Base-by-base conservation (phyloP, 2,888 invertebrate genomes). In the Lycocerus yunnanus region DNA sequence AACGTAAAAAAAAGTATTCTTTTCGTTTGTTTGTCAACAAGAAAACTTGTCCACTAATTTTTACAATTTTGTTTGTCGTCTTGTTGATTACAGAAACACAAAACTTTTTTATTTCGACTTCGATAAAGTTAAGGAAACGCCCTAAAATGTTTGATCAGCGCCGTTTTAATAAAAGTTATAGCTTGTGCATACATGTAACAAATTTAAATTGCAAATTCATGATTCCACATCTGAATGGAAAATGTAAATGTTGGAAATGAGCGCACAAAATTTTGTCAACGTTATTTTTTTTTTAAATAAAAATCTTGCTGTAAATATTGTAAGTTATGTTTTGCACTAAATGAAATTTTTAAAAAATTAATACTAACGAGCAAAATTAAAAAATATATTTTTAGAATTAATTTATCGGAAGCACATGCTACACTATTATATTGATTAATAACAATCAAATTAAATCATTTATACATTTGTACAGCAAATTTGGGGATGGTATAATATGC, bases 401-500 rank as follows among this genome's bases (percentile, higher is more conserved):
- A 13, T 43, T 43, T 43, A 43, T 43, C 8, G 8, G 43, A 43
- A 43, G n/a, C n/a, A 43, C n/a, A 43, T 43, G n/a, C n/a, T n/a
- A 6, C 61, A 61, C 11, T 61, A 18, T 61, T 61, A 61, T 63
- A 63, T 63, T 63, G 61, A 63, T 63, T 63, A 72, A 58, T 63
- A 68, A 72, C 72, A 75, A 72, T 70, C 65, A 65, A 72, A 75
- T 66, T 75, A 72, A 73, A 60, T 73, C 63, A 63, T 66, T 73
- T 75, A 70, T 66, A 66, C 67, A 70, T 75, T 75, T 72, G 75
- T 67, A 58, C 63, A 72, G 66, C 76, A 76, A 78, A 77, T 78
- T 79, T 77, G 78, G 76, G 75, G 74, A 71, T 73, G 73, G 73
- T 73, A 71, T 73, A 58, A 72, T 73, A 63, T 63, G 78, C 79